phyloP scores from a whole-genome alignment of 2,113 vertebrate genomes.

The Gopherus flavomarginatus region DNA sequence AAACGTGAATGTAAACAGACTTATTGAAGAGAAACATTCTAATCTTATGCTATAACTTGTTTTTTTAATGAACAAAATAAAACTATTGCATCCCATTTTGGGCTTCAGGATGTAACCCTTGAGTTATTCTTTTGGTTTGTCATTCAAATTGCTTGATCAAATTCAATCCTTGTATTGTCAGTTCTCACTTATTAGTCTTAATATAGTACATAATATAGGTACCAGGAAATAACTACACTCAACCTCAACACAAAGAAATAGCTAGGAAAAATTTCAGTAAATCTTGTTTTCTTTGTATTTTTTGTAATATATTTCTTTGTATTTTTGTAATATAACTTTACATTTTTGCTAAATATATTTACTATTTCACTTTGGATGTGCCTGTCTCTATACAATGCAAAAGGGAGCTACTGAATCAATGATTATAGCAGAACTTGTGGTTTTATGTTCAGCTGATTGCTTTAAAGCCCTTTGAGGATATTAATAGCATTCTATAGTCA shows the following conservation, averaged over 20 bases:
- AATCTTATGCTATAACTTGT: background rate
- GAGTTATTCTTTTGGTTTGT: background rate
- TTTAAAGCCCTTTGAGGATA: constrained; percentile 53
- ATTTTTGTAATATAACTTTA: constrained; percentile 55
- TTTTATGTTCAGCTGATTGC: constrained; percentile 42
- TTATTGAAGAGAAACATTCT: constrained; percentile 2
- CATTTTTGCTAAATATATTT: constrained; percentile 3
- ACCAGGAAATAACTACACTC: constrained; percentile 36
- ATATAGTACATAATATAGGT: constrained; percentile 37
- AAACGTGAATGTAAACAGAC: constrained; percentile 30
- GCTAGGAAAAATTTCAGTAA: background rate
- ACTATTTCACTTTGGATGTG: constrained; percentile 31
- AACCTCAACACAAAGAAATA: constrained; percentile 39
- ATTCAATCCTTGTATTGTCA: constrained; percentile 53
- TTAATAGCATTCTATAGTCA: constrained; percentile 48
- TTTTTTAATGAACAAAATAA: constrained; percentile 4
- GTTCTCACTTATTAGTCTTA: constrained; percentile 56
- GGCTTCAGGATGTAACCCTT: background rate
- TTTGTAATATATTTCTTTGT: constrained; percentile 43
- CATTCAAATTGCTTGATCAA: constrained; percentile 44
- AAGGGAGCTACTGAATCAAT: constrained; percentile 33
- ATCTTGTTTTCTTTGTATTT: constrained; percentile 30
- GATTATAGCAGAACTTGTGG: constrained; percentile 6
- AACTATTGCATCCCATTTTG: background rate
- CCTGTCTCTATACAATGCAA: constrained; percentile 37